phyloP scores from a whole-genome alignment of 2,797 vertebrate species.

The Gadopsis marmoratus region DNA sequence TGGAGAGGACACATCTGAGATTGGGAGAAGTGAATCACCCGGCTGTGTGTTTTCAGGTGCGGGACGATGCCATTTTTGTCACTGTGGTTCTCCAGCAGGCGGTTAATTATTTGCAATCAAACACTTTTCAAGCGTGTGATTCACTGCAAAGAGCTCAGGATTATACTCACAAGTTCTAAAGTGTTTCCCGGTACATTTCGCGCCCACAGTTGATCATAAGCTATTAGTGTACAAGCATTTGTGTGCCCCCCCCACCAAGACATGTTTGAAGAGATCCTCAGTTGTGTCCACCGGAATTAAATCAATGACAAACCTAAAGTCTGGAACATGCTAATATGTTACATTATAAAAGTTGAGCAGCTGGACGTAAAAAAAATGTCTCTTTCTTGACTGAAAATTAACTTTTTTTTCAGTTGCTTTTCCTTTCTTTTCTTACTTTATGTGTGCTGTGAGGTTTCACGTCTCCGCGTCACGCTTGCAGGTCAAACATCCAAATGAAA shows the following conservation, averaged over 20 bases:
- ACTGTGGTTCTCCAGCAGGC: slow-evolving; percentile 1
- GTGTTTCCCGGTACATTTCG: background rate
- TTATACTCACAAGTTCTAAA: background rate
- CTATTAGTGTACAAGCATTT: background rate
- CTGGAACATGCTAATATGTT: background rate
- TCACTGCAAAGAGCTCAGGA: background rate
- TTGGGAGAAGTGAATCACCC: background rate
- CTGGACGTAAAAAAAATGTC: background rate
- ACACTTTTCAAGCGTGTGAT: slow-evolving; percentile 15
- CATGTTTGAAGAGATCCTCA: background rate
- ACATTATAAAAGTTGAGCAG: background rate
- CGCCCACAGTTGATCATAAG: background rate
- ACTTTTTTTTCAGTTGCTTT: no score
- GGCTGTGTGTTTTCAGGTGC: slow-evolving; percentile 2
- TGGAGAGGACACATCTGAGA: slow-evolving; percentile 15
- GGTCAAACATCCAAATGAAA: background rate
- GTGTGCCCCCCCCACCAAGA: background rate
- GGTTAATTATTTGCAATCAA: slow-evolving; percentile 35
- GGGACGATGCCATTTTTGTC: slow-evolving; percentile 1
- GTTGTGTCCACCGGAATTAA: no score
- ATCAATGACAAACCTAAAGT: background rate
- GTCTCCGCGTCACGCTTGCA: background rate
- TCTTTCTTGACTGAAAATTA: background rate
- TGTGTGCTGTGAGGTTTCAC: background rate
- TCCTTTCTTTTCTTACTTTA: no score